phyloP scores from a whole-genome alignment of 2,113 vertebrate genomes.

The Pyrgilauda ruficollis region DNA sequence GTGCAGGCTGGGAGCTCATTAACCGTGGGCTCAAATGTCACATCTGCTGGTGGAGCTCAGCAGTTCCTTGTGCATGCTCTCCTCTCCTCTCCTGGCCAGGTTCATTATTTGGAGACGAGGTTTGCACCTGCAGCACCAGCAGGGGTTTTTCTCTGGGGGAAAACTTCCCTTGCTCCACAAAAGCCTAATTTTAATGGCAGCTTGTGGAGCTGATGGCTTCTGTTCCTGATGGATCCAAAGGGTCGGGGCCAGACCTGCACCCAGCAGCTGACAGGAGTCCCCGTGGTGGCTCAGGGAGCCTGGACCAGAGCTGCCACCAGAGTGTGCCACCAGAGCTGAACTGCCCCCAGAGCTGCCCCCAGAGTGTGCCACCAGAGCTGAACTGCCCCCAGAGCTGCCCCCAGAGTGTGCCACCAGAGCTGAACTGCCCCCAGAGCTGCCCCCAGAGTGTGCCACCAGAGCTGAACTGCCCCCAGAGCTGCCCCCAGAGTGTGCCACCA shows the following conservation, averaged over 20 bases:
- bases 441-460: no score
- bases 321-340: no score
- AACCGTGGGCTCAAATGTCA: not conserved
- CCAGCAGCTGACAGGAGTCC: not conserved
- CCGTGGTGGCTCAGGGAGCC: not conserved
- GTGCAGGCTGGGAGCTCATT: not conserved
- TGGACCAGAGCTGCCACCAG: not conserved
- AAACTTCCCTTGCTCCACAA: not conserved
- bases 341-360: no score
- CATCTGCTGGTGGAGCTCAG: accelerated
- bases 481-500: no score
- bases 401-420: no score
- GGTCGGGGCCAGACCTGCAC: accelerated
- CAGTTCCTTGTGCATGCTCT: accelerated
- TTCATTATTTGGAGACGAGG: not conserved
- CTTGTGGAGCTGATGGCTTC: not conserved
- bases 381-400: no score
- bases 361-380: no score
- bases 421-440: no score
- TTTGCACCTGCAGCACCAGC: not conserved
- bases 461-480: no score
- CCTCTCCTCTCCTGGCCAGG: not conserved
- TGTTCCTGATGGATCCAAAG: not conserved
- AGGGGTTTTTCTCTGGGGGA: not conserved
- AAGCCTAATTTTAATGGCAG: not conserved